Conservation (phyloP, 2,888 invertebrate genomes). For the Scaptodrosophila latifasciaeformis region DNA sequence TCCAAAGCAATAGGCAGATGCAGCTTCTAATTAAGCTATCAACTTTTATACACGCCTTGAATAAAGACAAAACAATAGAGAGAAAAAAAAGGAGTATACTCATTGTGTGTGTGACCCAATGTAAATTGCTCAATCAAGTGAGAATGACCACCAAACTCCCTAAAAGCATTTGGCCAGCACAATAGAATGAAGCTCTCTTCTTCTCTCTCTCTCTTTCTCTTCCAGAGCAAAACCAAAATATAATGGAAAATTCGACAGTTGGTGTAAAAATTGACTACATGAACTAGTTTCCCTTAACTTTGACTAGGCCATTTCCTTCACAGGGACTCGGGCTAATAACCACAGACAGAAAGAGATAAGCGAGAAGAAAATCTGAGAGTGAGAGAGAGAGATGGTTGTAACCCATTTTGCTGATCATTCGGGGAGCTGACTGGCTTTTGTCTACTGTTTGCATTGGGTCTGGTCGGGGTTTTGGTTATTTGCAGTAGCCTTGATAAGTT, state of each 20-base stretch:
- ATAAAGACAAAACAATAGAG: too few species aligned
- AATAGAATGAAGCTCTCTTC: not conserved
- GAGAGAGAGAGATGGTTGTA: conserved; percentile 9
- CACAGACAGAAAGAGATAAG: not conserved
- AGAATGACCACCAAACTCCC: conserved; percentile 46
- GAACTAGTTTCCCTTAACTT: too few species aligned
- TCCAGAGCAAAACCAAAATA: not conserved
- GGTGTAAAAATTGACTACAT: not conserved
- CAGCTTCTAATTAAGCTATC: too few species aligned
- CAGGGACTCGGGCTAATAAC: not conserved
- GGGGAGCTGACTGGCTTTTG: conserved; percentile 37
- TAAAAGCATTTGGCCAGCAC: not conserved
- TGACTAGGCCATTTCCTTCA: too few species aligned
- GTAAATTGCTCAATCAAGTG: conserved; percentile 58
- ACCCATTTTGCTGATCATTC: conserved; percentile 36
- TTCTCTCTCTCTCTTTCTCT: too few species aligned
- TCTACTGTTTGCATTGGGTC: conserved; percentile 34
- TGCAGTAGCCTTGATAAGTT: conserved; percentile 56
- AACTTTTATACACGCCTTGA: too few species aligned
- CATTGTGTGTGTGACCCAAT: conserved; percentile 15
- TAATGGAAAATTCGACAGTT: not conserved
- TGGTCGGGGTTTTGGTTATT: conserved; percentile 8
- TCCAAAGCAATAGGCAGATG: too few species aligned
- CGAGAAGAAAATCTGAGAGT: not conserved
- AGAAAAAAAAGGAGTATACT: too few species aligned